Percentiles rank a stretch among this genome's conserved stretches.
Evolutionary conservation across 2,888 invertebrate genomes (phyloP).

Genomic region (Eucera pruinosa): DNA sequence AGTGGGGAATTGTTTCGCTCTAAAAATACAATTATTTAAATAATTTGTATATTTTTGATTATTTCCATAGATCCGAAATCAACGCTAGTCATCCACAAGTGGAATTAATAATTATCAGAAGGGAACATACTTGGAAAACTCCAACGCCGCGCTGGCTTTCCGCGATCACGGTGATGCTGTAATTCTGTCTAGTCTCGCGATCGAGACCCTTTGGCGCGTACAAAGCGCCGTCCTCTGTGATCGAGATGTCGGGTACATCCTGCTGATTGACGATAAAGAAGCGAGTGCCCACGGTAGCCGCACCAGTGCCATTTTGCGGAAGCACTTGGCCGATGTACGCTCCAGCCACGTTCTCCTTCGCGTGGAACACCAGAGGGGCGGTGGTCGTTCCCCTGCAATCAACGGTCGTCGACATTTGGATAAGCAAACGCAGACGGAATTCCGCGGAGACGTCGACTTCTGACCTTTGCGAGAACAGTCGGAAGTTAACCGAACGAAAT

Average conservation of each 20-base stretch:
- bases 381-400: slow-evolving; percentile 88
- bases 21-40: too few species aligned
- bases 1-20: too few species aligned
- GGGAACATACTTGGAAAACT: slow-evolving; percentile 88
- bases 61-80: too few species aligned
- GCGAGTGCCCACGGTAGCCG: slow-evolving; percentile 85
- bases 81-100: too few species aligned
- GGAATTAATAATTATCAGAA: too few species aligned
- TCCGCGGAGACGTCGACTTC: slow-evolving; percentile 34
- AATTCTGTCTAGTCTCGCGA: slow-evolving; percentile 90
- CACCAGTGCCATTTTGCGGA: slow-evolving; percentile 85
- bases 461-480: slow-evolving; percentile 41
- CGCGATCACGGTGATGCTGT: slow-evolving; percentile 91
- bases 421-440: slow-evolving; percentile 43
- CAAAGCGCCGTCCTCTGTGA: slow-evolving; percentile 92
- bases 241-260: slow-evolving; percentile 92
- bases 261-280: slow-evolving; percentile 93
- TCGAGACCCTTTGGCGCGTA: slow-evolving; percentile 91
- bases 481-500: slow-evolving; percentile 16
- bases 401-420: slow-evolving; percentile 61
- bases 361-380: slow-evolving; percentile 90
- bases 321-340: slow-evolving; percentile 90
- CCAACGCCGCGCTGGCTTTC: slow-evolving; percentile 90
- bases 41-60: too few species aligned
- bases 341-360: slow-evolving; percentile 91